Evolutionary conservation across 92 coral and sea anemone genomes (phyloP), one percentile per base, ranked within the genome.

Genomic region (Isaurus tuberculatus): DNA sequence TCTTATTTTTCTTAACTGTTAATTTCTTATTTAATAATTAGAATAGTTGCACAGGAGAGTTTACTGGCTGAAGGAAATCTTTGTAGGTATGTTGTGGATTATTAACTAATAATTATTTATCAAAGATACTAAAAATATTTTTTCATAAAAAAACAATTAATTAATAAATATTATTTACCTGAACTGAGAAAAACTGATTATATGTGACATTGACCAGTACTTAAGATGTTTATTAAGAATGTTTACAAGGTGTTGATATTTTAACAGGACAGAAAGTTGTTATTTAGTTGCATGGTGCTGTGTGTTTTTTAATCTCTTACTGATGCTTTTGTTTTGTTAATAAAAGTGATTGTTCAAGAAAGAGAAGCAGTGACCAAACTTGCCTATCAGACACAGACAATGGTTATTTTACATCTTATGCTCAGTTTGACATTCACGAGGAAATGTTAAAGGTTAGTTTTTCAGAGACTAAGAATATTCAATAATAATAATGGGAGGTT

Each of bases 401-500:
- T 70, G 91, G 94, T 0, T 96, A 96, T 81, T 96, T 96, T 84
- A 94, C 93, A 58, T 90, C 96, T 3, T 96, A 96, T 74, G 92
- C 99, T 32, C 98, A 96, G 81, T 94, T 90, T 86, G 91, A 95
- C 27, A 94, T 96, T 32, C 99, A 96, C 46, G 99, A 96, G 42
- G 99, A 96, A 84, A 96, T 96, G 99, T 66, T 96, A 14, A 96
- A 96, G 93, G 99, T 96, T 32, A 42, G 82, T 34, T 46, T 11
- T 32, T 26, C 48, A 17, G 7, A 27, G 53, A 22, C 3, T 15
- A 17, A 15, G 63, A 19, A 1, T 8, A 3, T 10, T 19, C 23
- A 17, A 9, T 44, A 46, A 5, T 11, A 46, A 46, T 11, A 0
- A 46, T 46, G 11, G 16, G 2, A 19, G n/a, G 1, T 15, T 15